Evolutionary conservation across 1,140 invertebrate genomes (phyloP).

Genomic region (Pantala flavescens): DNA sequence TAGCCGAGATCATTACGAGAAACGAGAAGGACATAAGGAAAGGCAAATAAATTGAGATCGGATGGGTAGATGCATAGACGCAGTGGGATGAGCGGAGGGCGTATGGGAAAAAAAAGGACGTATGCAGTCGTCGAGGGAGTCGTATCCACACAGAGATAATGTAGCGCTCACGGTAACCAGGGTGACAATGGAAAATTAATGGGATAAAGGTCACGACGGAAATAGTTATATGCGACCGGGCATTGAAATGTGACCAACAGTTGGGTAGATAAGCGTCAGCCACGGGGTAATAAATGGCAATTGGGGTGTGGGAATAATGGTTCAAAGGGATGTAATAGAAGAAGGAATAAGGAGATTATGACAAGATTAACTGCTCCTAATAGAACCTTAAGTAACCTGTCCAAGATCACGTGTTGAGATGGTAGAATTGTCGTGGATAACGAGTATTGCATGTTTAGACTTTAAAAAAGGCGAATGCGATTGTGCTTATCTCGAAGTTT

Average conservation of each 20-base stretch:
- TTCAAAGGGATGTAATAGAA: not conserved
- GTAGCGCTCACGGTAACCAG: not conserved
- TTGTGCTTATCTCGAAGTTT: too few species aligned
- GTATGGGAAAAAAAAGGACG: not conserved
- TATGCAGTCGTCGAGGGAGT: not conserved
- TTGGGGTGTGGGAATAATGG: not conserved
- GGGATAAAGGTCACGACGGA: not conserved
- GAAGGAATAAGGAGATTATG: not conserved
- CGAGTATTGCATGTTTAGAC: too few species aligned
- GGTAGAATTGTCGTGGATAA: too few species aligned
- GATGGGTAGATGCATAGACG: not conserved
- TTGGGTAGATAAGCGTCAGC: not conserved
- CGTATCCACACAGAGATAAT: not conserved
- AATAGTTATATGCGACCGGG: not conserved
- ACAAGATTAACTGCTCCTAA: not conserved
- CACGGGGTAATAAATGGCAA: not conserved
- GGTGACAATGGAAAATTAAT: not conserved
- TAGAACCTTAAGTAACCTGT: too few species aligned
- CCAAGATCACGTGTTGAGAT: too few species aligned
- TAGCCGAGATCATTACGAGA: too few species aligned
- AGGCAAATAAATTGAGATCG: not conserved
- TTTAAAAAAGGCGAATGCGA: too few species aligned
- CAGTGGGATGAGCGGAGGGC: not conserved
- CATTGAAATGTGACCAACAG: constrained; percentile 9
- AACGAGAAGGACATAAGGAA: not conserved